These are phyloP conservation scores for Sigmodon hispidus DNA, from an alignment of 2,113 vertebrate genomes.

Conservation along the genomic window DNA sequence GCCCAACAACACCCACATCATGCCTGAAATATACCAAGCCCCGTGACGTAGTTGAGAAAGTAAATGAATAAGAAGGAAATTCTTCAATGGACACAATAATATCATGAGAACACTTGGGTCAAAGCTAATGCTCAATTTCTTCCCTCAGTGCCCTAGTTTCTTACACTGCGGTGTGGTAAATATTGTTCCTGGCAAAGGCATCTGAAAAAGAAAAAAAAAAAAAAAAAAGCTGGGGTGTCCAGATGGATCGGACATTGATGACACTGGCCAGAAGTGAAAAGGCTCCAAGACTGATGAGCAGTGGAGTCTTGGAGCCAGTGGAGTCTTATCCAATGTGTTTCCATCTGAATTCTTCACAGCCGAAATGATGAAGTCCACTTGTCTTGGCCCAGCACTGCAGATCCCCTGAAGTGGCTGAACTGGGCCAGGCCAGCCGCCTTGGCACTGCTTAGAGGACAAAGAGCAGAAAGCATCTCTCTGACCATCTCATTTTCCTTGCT, in stretches of 20 bases:
- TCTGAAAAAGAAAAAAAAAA: not conserved
- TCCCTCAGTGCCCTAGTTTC: slow-evolving; percentile 52
- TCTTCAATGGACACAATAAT: not conserved
- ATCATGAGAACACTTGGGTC: not conserved
- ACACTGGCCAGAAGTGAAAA: slow-evolving; percentile 63
- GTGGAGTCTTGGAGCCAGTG: slow-evolving; percentile 6
- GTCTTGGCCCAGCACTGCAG: not conserved
- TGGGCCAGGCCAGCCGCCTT: not conserved
- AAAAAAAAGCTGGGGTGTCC: slow-evolving; percentile 40
- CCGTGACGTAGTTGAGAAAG: not conserved
- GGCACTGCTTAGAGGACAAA: not conserved
- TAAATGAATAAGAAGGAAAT: not conserved
- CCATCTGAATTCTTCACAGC: slow-evolving; percentile 41
- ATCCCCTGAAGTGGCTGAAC: not conserved
- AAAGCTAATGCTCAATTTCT: not conserved
- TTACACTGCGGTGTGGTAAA: slow-evolving; percentile 46
- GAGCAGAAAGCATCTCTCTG: fast-evolving
- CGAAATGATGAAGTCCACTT: not conserved
- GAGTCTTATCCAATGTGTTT: slow-evolving; percentile 15
- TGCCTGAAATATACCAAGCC: not conserved
- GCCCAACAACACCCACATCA: not conserved
- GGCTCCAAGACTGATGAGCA: slow-evolving; percentile 13
- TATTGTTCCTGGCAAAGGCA: slow-evolving; percentile 63
- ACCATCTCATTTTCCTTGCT: not conserved
- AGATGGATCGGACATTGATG: slow-evolving; percentile 61